Percentiles rank a stretch among this genome's conserved stretches.
Conservation (phyloP, 2,888 invertebrate species). For the Oscheius myriophilus region DNA sequence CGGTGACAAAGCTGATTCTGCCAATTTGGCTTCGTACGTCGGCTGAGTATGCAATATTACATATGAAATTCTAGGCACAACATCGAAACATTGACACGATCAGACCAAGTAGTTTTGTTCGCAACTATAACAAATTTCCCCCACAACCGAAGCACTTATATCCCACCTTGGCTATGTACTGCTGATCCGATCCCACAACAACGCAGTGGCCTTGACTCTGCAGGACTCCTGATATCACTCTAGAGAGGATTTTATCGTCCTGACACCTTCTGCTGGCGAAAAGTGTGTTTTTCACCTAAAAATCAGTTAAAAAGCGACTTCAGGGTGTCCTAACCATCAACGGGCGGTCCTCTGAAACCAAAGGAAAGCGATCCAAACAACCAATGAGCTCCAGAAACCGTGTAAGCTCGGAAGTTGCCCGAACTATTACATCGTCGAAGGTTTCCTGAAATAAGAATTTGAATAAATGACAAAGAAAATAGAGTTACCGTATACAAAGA, state of each 20-base stretch:
- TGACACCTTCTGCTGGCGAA: conserved; percentile 35
- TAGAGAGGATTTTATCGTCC: conserved; percentile 44
- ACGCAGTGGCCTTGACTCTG: conserved; percentile 63
- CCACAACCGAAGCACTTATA: background rate
- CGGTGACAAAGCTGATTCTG: too few relatives aligned
- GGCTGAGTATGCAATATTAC: too few relatives aligned
- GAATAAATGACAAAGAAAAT: conserved; percentile 1
- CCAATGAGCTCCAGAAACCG: conserved; percentile 46
- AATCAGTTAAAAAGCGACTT: background rate
- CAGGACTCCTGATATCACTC: conserved; percentile 58
- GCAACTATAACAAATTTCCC: too few relatives aligned
- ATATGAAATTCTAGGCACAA: too few relatives aligned
- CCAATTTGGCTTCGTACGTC: too few relatives aligned
- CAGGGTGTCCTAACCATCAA: conserved; percentile 38
- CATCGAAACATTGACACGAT: too few relatives aligned
- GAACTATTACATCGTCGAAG: conserved; percentile 53
- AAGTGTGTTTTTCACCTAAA: conserved; percentile 50
- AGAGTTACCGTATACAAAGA: conserved; percentile 43
- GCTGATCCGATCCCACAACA: conserved; percentile 57
- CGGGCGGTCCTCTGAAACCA: conserved; percentile 38
- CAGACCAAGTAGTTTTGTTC: too few relatives aligned
- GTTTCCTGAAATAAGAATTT: conserved; percentile 42
- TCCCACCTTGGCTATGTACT: conserved; percentile 47
- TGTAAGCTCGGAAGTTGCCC: conserved; percentile 52
- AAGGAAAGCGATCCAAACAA: conserved; percentile 48